A percentile compares a stretch with the other conserved stretches of the same genome.
Conservation (phyloP, 2,113 vertebrate genomes). For the Siniperca chuatsi region DNA sequence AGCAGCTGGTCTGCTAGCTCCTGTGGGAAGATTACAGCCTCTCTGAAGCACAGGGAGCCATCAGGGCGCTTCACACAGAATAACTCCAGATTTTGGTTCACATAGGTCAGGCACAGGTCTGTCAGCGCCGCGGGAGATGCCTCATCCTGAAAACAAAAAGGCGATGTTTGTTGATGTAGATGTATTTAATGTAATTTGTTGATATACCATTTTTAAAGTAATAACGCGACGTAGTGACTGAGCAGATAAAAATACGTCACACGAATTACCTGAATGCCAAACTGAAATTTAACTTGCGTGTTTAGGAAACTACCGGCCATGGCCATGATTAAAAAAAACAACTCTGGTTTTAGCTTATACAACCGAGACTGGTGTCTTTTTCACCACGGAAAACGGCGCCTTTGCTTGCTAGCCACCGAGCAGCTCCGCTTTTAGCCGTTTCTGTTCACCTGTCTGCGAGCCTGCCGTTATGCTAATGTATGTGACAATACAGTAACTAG, state of each 20-base stretch:
- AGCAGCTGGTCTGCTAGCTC: constrained; percentile 96
- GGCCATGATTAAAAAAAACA: neutral
- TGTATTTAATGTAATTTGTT: neutral
- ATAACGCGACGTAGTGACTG: neutral
- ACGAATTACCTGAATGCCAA: neutral
- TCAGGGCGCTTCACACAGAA: constrained; percentile 94
- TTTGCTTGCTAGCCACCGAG: neutral
- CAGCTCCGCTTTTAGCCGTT: neutral
- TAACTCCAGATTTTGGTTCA: constrained; percentile 93
- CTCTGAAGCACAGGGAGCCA: constrained; percentile 93
- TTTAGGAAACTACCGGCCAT: constrained; percentile 73
- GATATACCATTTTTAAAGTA: too few relatives aligned
- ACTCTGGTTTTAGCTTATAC: constrained; percentile 29
- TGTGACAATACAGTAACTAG: neutral
- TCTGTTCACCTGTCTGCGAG: neutral
- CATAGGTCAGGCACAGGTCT: constrained; percentile 94
- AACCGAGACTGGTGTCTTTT: neutral
- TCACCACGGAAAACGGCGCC: neutral
- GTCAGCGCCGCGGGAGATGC: constrained; percentile 92
- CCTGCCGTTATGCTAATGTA: neutral
- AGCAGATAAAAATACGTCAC: neutral
- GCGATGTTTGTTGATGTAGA: neutral
- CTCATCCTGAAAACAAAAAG: constrained; percentile 87
- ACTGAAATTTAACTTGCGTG: constrained; percentile 66
- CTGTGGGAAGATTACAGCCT: constrained; percentile 96